Evolutionary conservation across 1,140 invertebrate genomes (phyloP).

Genomic region (Pemphigus obesinymphae): DNA sequence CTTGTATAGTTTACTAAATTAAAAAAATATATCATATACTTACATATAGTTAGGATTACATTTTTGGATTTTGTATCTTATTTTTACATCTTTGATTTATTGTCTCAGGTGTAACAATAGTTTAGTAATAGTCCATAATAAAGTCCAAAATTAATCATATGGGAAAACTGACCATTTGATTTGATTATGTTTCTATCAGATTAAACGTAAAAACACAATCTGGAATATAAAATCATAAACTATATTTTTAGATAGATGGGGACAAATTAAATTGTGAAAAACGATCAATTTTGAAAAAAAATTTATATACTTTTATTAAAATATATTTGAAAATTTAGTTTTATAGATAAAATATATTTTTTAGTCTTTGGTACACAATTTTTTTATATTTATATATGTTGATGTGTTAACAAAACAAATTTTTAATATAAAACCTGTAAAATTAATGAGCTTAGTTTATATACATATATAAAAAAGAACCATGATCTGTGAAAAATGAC

Average conservation of each 20-base stretch:
- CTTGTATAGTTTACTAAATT: background rate
- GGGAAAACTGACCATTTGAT: too few species aligned
- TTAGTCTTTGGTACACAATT: background rate
- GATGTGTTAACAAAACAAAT: background rate
- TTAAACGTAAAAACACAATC: too few species aligned
- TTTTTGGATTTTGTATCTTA: background rate
- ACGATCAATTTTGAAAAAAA: background rate
- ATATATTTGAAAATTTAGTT: background rate
- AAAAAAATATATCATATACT: background rate
- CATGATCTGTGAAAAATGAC: background rate
- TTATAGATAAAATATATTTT: background rate
- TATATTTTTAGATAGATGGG: background rate
- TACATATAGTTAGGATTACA: background rate
- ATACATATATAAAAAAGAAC: background rate
- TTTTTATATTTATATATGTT: background rate
- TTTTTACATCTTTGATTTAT: background rate
- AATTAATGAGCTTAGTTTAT: background rate
- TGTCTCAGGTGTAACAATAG: background rate
- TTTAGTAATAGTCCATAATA: too few species aligned
- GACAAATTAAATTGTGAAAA: background rate
- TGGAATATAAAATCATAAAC: too few species aligned
- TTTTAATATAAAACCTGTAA: background rate
- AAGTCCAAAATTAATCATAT: too few species aligned
- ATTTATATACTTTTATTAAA: background rate
- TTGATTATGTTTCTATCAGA: background rate